These are phyloP conservation scores for Sepioteuthis lessoniana DNA, from an alignment of 2,888 invertebrate genomes.

Conservation along the genomic window DNA sequence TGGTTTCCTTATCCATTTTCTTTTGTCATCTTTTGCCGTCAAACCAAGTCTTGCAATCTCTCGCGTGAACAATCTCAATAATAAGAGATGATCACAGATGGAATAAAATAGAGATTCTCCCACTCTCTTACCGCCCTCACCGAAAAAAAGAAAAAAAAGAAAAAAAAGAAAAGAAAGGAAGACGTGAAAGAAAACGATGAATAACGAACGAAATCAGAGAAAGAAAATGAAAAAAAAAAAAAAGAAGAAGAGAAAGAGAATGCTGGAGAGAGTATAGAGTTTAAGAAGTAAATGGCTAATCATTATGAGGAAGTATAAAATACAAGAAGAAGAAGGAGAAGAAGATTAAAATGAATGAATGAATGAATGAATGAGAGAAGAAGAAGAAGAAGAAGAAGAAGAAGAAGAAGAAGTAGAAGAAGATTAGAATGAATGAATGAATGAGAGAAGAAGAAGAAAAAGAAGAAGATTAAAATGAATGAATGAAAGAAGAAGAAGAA, in stretches of 20 bases:
- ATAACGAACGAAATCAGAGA: background rate
- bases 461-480: background rate
- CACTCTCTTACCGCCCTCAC: no score
- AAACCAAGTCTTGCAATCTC: conserved; percentile 43
- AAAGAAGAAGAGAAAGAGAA: background rate
- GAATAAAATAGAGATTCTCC: background rate
- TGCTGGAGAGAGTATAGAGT: no score
- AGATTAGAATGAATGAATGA: background rate
- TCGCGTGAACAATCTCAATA: conserved; percentile 40
- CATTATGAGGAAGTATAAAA: no score
- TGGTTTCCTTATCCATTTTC: conserved; percentile 24
- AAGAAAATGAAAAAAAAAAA: background rate
- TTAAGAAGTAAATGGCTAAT: no score
- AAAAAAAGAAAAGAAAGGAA: background rate
- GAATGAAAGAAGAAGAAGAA: background rate
- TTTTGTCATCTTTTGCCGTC: conserved; percentile 14
- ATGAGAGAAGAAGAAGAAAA: background rate
- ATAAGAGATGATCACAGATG: background rate
- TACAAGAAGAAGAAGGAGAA: background rate
- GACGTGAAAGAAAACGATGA: background rate
- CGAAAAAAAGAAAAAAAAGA: background rate
- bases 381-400: background rate
- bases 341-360: background rate
- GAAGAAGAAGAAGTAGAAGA: no score
- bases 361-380: background rate